Conservation (phyloP, 2,113 vertebrate genomes). For the Sakesphorus luctuosus region DNA sequence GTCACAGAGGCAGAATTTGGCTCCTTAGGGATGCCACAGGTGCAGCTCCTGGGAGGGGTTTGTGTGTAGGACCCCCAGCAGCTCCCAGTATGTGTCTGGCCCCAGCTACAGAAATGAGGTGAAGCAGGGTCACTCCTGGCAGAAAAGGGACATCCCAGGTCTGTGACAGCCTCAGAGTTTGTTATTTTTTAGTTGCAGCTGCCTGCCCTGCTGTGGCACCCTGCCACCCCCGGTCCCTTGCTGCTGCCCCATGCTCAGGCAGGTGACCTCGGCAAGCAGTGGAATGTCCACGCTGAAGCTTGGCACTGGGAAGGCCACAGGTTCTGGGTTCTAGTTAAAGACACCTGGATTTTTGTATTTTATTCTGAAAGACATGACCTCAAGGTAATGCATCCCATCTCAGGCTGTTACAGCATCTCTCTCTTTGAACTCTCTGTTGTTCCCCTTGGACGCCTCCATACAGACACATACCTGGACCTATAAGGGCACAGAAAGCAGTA, state of each 20-base stretch:
- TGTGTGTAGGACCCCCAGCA: not conserved
- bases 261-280: not conserved
- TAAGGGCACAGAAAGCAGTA: not conserved
- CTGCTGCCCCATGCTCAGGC: fast-evolving
- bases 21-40: not conserved
- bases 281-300: not conserved
- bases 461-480: not conserved
- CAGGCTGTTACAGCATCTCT: not conserved
- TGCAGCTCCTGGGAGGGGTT: fast-evolving
- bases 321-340: not conserved
- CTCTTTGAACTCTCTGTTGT: not conserved
- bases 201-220: not conserved
- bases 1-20: not conserved
- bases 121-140: not conserved
- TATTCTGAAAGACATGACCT: not conserved
- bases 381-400: not conserved
- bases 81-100: not conserved
- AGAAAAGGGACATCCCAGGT: not conserved
- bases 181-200: not conserved
- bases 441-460: not conserved
- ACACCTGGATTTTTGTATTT: not conserved
- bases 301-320: fast-evolving
- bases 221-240: not conserved
- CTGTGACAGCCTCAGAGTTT: not conserved
- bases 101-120: not conserved